A percentile compares a stretch with the other conserved stretches of the same genome.
phyloP scores from a whole-genome alignment of 2,888 invertebrate species.

The Melanophora roralis region DNA sequence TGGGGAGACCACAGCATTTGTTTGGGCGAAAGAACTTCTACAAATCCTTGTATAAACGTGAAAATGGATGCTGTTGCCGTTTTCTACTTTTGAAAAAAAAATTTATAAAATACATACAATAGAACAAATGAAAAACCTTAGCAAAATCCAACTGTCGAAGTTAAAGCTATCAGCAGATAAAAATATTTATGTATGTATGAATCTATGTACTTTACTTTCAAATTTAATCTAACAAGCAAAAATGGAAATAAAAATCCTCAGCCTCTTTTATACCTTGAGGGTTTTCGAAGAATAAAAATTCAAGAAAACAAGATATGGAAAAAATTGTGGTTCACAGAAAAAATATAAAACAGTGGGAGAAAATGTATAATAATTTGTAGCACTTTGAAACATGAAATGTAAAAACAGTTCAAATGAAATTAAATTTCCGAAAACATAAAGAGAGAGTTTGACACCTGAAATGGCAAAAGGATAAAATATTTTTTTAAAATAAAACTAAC shows the following conservation, averaged over 20 bases:
- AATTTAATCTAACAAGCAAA: background rate
- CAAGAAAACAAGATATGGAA: conserved; percentile 3
- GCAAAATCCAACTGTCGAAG: conserved; percentile 56
- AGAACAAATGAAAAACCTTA: conserved; percentile 19
- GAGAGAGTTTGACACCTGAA: no score
- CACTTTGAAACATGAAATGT: no score
- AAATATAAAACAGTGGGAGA: conserved; percentile 9
- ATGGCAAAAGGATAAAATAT: background rate
- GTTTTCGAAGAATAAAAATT: conserved; percentile 13
- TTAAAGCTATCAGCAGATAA: conserved; percentile 38
- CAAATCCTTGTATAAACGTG: conserved; percentile 55
- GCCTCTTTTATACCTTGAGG: conserved; percentile 47
- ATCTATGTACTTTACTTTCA: background rate
- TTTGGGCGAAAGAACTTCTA: background rate
- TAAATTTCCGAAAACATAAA: no score
- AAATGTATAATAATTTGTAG: background rate
- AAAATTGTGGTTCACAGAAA: background rate
- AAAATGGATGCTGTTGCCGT: conserved; percentile 56
- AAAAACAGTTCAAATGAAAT: no score
- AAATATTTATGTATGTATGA: background rate
- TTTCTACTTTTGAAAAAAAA: background rate
- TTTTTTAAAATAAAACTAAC: background rate
- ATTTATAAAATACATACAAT: background rate
- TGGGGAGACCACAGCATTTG: no score
- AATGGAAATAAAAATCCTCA: background rate